These are phyloP conservation scores for Prietella phreatophila DNA, from an alignment of 2,113 vertebrate genomes.

Conservation along the genomic window DNA sequence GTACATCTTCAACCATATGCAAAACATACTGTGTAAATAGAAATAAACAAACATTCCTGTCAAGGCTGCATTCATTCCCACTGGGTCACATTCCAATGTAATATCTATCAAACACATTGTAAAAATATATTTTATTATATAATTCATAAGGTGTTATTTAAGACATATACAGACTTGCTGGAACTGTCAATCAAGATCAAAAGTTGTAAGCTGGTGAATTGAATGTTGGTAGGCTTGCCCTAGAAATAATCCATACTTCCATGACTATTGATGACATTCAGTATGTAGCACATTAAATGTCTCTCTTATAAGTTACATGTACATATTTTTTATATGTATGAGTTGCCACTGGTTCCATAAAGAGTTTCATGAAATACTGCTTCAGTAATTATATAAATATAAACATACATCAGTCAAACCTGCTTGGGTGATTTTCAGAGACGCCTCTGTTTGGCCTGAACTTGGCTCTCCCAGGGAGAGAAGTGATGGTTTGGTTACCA, in stretches of 20 bases:
- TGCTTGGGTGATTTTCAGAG: slow-evolving; percentile 38
- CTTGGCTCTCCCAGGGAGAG: slow-evolving; percentile 30
- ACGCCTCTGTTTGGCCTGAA: slow-evolving; percentile 27
- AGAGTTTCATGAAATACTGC: slow-evolving; percentile 45
- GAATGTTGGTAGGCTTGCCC: background rate
- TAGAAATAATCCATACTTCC: slow-evolving; percentile 8
- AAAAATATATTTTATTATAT: background rate
- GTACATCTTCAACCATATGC: background rate
- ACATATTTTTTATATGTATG: background rate
- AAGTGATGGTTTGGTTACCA: slow-evolving; percentile 56
- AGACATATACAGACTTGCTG: background rate
- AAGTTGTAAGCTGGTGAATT: background rate
- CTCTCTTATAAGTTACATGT: slow-evolving; percentile 42
- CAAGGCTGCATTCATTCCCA: background rate
- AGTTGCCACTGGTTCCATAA: background rate
- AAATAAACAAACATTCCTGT: background rate
- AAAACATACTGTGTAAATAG: background rate
- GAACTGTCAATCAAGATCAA: background rate
- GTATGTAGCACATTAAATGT: slow-evolving; percentile 50
- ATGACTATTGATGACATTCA: background rate
- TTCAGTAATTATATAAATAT: slow-evolving; percentile 48
- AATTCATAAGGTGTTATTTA: background rate
- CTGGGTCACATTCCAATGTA: too few relatives aligned
- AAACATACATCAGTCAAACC: slow-evolving; percentile 59
- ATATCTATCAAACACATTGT: background rate